Base-by-base conservation (phyloP, 2,797 vertebrate genomes). In the Pteronotus mesoamericanus region DNA sequence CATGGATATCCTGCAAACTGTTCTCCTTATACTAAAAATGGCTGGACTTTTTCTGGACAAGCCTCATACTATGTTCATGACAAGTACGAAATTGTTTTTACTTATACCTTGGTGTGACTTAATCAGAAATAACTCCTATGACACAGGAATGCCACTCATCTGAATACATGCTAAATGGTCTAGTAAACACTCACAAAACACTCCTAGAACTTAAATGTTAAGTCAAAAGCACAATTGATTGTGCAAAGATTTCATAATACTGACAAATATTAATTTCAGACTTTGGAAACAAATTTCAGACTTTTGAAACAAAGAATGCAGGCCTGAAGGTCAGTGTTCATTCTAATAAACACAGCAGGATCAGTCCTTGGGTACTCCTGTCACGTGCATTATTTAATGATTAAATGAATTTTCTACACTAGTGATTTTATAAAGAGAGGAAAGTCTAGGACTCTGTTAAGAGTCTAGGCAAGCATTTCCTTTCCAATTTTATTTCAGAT, bases 401-500 rank as follows among this genome's bases (percentile, higher is more conserved):
- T 79, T 92, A 93, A 94, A 75, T 89, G 51, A 90, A 39, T 95
- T 86, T 89, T 97, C 83, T 91, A 91, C 55, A 78, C 44, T 53
- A 77, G 51, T 68, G 48, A 74, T 77, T 91, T 95, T 80, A 72
- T 46, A 95, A 83, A 39, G 72, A 57, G 90, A 89, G 34, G 88
- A 34, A 34, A 84, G 12, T 79, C 77, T 86, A 51, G 74, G 55
- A 68, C 24, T 95, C 80, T 78, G 9, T 37, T 48, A 93, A 95
- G 46, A 89, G 86, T 71, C 34, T 46, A 89, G n/a, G 69, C 32
- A 80, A 72, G 77, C 48, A 87, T 77, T 96, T 97, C 88, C 80
- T 93, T 95, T 95, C 71, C 32, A 72, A 86, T 85, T 96, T 89
- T 59, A 80, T 85, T 96, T 97, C 86, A 84, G 55, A 86, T 94